phyloP scores from a whole-genome alignment of 2,888 invertebrate genomes.

The Amiota mariae region DNA sequence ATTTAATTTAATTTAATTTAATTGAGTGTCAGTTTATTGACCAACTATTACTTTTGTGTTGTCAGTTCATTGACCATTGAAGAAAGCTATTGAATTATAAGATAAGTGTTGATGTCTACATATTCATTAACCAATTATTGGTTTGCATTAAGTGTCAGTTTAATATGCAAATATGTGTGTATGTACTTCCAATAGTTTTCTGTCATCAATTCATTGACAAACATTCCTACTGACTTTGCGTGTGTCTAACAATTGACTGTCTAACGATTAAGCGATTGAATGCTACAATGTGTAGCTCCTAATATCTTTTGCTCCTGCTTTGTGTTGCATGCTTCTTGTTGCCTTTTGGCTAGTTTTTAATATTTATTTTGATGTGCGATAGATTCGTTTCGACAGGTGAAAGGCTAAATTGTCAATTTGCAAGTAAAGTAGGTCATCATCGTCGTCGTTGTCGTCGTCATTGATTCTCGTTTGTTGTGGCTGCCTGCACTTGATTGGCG shows the following conservation, averaged over 20 bases:
- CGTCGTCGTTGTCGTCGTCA: conserved; percentile 7
- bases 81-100: no score
- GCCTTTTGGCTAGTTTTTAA: conserved; percentile 47
- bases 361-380: conserved; percentile 70
- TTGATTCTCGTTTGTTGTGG: conserved; percentile 15
- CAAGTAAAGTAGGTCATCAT: conserved; percentile 48
- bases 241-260: conserved; percentile 42
- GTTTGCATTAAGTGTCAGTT: no score
- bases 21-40: no score
- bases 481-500: conserved; percentile 22
- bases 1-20: no score
- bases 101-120: no score
- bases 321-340: conserved; percentile 3
- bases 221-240: conserved; percentile 39
- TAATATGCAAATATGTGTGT: no score
- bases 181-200: no score
- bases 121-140: no score
- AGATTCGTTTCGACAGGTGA: conserved; percentile 72
- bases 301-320: not conserved
- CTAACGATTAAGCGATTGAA: conserved; percentile 39
- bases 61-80: no score
- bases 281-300: no score
- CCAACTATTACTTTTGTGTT: no score
- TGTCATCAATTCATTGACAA: no score
- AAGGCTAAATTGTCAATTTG: conserved; percentile 73